Evolutionary conservation across 2,797 vertebrate genomes (phyloP).

Genomic region (Silurus lanzhouensis): DNA sequence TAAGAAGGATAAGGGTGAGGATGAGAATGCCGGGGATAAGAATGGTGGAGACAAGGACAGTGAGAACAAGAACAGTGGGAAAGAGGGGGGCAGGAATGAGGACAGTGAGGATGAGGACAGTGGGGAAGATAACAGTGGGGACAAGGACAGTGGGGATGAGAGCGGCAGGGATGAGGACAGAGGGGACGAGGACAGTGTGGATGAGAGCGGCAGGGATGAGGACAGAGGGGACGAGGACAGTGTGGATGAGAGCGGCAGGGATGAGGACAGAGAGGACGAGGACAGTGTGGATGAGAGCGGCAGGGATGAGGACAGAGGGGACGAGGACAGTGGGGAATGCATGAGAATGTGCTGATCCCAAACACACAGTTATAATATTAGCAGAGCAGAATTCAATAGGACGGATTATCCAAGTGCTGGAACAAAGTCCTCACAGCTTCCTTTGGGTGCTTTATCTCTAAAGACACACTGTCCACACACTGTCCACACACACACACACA

Average conservation of each 20-base stretch:
- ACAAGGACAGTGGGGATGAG: no score
- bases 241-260: no score
- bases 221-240: no score
- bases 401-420: slow-evolving; percentile 58
- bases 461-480: neutral
- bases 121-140: no score
- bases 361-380: slow-evolving; percentile 50
- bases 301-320: no score
- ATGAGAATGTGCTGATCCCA: neutral
- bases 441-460: slow-evolving; percentile 53
- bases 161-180: no score
- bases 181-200: no score
- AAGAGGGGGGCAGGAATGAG: neutral
- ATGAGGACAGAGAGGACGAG: no score
- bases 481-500: slow-evolving; percentile 40
- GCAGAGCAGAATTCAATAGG: slow-evolving; percentile 45
- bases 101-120: no score
- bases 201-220: no score
- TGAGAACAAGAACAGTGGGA: neutral
- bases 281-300: no score
- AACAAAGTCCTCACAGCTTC: slow-evolving; percentile 53
- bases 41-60: neutral
- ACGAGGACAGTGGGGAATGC: no score
- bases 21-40: neutral
- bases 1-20: neutral